Evolutionary conservation across 30 jellyfish, hydroid and myxozoan genomes (phyloP).

Genomic region (Chironex yamaguchii): DNA sequence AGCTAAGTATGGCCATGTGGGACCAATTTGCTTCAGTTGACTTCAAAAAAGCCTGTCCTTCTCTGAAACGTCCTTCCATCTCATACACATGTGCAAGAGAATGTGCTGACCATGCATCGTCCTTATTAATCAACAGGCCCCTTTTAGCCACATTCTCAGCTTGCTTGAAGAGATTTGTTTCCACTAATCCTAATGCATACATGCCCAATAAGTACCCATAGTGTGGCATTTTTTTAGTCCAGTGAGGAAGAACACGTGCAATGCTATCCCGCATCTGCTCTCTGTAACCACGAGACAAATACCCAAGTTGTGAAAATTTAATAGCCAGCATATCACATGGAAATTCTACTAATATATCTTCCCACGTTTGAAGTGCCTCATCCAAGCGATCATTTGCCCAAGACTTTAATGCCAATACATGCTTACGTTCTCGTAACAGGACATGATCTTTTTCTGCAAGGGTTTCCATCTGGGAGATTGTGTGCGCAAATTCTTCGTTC

Average conservation of each 20-base stretch:
- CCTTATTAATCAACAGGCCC: constrained; percentile 25
- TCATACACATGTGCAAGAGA: constrained; percentile 59
- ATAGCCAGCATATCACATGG: constrained; percentile 60
- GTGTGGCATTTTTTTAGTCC: constrained; percentile 11
- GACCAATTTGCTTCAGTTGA: constrained; percentile 52
- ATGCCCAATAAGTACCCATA: constrained; percentile 62
- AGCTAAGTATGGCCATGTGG: constrained; percentile 23
- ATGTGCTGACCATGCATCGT: constrained; percentile 67
- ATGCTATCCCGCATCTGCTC: constrained; percentile 54
- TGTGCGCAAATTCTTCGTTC: no score
- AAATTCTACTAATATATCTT: constrained; percentile 37
- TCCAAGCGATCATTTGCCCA: constrained; percentile 14
- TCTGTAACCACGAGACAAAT: constrained; percentile 45
- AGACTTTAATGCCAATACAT: constrained; percentile 15
- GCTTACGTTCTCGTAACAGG: constrained; percentile 15
- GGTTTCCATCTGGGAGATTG: no score
- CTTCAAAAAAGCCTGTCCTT: constrained; percentile 52
- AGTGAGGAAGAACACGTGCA: constrained; percentile 48
- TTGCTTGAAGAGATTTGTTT: constrained; percentile 23
- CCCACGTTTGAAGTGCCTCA: constrained; percentile 51
- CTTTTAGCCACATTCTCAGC: constrained; percentile 42
- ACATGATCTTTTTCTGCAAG: no score
- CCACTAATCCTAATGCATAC: constrained; percentile 73
- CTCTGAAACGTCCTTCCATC: constrained; percentile 58
- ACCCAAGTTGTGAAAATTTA: constrained; percentile 31